A percentile compares a stretch with the other conserved stretches of the same genome.
Evolutionary conservation across 2,888 invertebrate species (phyloP).

Genomic region (Lithophane leautieri): DNA sequence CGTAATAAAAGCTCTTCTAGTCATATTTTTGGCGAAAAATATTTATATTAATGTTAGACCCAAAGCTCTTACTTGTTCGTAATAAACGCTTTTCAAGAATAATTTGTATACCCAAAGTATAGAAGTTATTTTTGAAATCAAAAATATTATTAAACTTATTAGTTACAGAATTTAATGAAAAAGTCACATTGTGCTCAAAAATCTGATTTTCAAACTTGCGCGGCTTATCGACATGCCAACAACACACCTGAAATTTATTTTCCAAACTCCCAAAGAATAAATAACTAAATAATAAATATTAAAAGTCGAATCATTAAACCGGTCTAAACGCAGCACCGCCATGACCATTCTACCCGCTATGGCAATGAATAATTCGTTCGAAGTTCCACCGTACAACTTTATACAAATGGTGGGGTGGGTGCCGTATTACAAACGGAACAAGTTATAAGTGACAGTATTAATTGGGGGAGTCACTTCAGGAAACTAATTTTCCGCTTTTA

Average conservation of each 20-base stretch:
- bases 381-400: slow-evolving; percentile 83
- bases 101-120: background rate
- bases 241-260: background rate
- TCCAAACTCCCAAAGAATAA: background rate
- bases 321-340: slow-evolving; percentile 63
- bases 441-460: slow-evolving; percentile 68
- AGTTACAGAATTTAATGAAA: background rate
- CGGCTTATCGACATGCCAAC: background rate
- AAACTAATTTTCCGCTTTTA: slow-evolving; percentile 45
- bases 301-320: slow-evolving; percentile 57
- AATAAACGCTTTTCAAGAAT: background rate
- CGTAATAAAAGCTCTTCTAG: background rate
- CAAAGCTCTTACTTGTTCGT: too few relatives aligned
- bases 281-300: slow-evolving; percentile 48
- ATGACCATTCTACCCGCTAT: slow-evolving; percentile 78
- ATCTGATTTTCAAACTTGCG: background rate
- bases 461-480: slow-evolving; percentile 43
- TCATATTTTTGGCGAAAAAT: background rate
- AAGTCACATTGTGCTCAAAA: background rate
- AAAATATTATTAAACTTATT: background rate
- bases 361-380: slow-evolving; percentile 85
- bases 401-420: slow-evolving; percentile 82
- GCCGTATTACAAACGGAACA: slow-evolving; percentile 67
- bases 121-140: background rate
- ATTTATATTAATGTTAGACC: background rate